These are phyloP conservation scores for Macroglossus sobrinus DNA, from an alignment of 2,113 vertebrate genomes.

Conservation along the genomic window DNA sequence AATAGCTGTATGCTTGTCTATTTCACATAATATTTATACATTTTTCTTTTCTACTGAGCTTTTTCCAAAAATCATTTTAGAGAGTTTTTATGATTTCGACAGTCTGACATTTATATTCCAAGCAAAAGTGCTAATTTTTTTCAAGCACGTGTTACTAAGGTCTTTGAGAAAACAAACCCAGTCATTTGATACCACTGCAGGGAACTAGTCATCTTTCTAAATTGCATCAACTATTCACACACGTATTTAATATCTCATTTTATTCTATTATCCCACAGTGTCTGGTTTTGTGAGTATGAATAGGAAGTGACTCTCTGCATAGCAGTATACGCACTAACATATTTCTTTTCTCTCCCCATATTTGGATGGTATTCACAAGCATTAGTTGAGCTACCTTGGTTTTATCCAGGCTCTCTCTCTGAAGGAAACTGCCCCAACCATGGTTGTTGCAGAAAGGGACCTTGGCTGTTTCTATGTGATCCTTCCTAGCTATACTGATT, in stretches of 20 bases:
- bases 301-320: background rate
- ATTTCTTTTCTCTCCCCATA: background rate
- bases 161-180: slow-evolving; percentile 29
- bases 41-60: background rate
- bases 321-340: background rate
- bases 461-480: background rate
- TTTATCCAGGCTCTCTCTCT: background rate
- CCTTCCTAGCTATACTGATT: background rate
- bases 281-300: background rate
- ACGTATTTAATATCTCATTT: slow-evolving; percentile 2
- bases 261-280: background rate
- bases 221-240: background rate
- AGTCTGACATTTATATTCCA: slow-evolving; percentile 40
- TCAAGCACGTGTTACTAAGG: background rate
- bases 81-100: slow-evolving; percentile 38
- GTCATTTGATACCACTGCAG: background rate
- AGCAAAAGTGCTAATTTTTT: slow-evolving; percentile 33
- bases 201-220: slow-evolving; percentile 13
- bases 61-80: slow-evolving; percentile 28
- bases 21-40: background rate
- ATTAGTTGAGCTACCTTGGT: background rate
- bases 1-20: background rate
- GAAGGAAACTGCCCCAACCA: background rate
- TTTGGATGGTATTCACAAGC: background rate
- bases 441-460: background rate